Conservation (phyloP, 2,888 invertebrate genomes). For the Meiosimyza platycephala region DNA sequence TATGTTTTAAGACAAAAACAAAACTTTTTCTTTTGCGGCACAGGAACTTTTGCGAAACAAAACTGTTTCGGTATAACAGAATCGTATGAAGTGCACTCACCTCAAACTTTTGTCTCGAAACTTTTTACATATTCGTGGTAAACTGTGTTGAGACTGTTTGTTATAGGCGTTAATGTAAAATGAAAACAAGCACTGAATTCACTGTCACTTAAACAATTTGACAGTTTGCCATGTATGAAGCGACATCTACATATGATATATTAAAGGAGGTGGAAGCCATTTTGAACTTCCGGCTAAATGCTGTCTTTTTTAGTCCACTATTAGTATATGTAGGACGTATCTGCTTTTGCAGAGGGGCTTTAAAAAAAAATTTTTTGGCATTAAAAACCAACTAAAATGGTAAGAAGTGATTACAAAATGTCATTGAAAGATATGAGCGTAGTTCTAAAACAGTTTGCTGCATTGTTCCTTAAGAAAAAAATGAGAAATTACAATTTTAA, state of each 20-base stretch:
- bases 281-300: slow-evolving; percentile 58
- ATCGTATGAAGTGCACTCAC: no score
- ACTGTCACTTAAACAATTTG: not conserved
- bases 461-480: no score
- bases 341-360: slow-evolving; percentile 59
- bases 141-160: no score
- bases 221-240: not conserved
- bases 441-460: slow-evolving; percentile 11
- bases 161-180: no score
- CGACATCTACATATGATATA: slow-evolving; percentile 5
- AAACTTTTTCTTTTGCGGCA: no score
- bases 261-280: slow-evolving; percentile 42
- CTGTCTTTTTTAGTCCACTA: slow-evolving; percentile 66
- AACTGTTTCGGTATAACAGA: no score
- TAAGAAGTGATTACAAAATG: slow-evolving; percentile 51
- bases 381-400: slow-evolving; percentile 62
- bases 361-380: slow-evolving; percentile 54
- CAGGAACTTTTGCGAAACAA: no score
- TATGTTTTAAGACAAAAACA: no score
- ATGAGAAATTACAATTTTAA: no score
- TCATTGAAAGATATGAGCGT: not conserved
- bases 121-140: no score
- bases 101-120: no score
- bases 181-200: no score
- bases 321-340: slow-evolving; percentile 64